These are phyloP conservation scores for Pelodiscus sinensis DNA, from an alignment of 2,113 vertebrate genomes.

Conservation along the genomic window DNA sequence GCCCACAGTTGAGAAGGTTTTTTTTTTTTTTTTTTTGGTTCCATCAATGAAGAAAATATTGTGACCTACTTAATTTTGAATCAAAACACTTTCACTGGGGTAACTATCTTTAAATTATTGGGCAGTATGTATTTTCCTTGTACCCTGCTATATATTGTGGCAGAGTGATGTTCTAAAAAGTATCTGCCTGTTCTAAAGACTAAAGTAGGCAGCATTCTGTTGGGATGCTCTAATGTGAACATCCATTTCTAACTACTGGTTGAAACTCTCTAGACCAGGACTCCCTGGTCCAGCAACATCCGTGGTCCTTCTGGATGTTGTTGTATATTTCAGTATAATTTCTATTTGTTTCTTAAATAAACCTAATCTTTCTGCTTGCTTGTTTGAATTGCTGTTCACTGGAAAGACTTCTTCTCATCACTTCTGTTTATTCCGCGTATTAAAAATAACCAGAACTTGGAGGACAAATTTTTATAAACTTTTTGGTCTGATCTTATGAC, in stretches of 20 bases:
- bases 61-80: not conserved
- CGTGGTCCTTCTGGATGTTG: not conserved
- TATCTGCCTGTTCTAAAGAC: not conserved
- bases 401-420: slow-evolving; percentile 10
- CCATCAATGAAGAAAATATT: not conserved
- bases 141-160: not conserved
- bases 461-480: not conserved
- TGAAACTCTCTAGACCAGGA: too few species aligned
- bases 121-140: not conserved
- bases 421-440: not conserved
- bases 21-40: not conserved
- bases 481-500: not conserved
- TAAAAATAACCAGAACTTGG: not conserved
- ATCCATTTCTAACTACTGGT: not conserved
- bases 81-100: not conserved
- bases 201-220: not conserved
- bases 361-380: not conserved
- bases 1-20: not conserved
- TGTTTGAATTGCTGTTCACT: not conserved
- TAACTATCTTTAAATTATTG: not conserved
- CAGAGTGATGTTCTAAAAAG: not conserved
- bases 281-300: too few species aligned
- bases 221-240: not conserved
- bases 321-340: not conserved
- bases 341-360: not conserved